Conservation (phyloP, 1,140 invertebrate genomes). For the Eumaeus atala region DNA sequence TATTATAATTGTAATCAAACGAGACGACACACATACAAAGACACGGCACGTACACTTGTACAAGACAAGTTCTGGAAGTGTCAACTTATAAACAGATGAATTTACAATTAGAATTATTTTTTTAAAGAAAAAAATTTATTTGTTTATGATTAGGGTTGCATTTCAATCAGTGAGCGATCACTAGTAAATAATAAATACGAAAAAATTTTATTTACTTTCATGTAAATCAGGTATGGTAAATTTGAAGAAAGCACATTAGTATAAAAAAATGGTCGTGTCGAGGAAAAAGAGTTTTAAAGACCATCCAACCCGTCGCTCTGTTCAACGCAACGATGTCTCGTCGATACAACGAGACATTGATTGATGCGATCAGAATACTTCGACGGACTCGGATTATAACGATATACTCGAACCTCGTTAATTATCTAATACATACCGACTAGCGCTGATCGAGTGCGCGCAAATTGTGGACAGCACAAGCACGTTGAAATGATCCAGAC, state of each 20-base stretch:
- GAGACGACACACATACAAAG: too few species aligned
- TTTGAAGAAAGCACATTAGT: neutral
- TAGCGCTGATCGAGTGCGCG: neutral
- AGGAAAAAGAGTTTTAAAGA: constrained; percentile 16
- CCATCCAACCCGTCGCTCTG: constrained; percentile 13
- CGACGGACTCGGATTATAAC: constrained; percentile 5
- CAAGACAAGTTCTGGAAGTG: too few species aligned
- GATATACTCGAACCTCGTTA: neutral
- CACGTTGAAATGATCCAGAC: too few species aligned
- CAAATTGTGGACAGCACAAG: neutral
- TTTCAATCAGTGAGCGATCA: too few species aligned
- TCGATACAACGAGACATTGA: constrained; percentile 18
- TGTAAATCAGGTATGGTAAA: too few species aligned
- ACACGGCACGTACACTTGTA: too few species aligned
- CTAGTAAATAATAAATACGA: too few species aligned
- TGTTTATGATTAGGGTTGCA: too few species aligned
- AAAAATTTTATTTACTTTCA: too few species aligned
- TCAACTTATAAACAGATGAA: too few species aligned
- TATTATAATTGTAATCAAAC: too few species aligned
- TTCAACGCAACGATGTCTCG: constrained; percentile 10
- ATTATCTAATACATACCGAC: neutral
- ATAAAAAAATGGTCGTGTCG: neutral
- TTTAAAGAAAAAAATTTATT: too few species aligned
- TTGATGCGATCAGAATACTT: constrained; percentile 17
- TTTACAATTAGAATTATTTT: constrained; percentile 4